Percentiles rank a stretch among this genome's conserved stretches.
These are phyloP conservation scores for Grapholita molesta DNA, from an alignment of 1,140 invertebrate genomes.

Conservation along the genomic window DNA sequence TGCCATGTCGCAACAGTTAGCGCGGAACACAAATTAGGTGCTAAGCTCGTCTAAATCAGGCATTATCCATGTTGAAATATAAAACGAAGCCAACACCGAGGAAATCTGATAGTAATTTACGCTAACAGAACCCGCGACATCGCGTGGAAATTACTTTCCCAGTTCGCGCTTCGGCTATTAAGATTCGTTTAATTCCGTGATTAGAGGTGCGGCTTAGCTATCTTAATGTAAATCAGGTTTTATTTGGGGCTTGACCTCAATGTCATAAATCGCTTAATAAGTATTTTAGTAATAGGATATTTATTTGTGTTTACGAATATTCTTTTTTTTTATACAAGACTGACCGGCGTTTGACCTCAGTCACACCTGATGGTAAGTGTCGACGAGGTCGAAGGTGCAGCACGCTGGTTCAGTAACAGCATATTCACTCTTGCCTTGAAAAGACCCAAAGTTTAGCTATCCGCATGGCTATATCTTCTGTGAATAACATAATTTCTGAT, in stretches of 20 bases:
- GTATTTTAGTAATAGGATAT: too few species aligned
- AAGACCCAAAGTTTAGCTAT: too few species aligned
- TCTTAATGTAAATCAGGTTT: not conserved
- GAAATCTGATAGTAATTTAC: conserved; percentile 7
- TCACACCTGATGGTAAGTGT: too few species aligned
- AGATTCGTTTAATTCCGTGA: not conserved
- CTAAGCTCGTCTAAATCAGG: not conserved
- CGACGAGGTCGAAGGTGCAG: too few species aligned
- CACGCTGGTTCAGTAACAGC: too few species aligned
- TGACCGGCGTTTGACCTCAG: too few species aligned
- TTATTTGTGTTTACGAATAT: too few species aligned
- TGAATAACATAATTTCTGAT: too few species aligned
- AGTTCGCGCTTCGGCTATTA: not conserved
- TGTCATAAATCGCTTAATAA: not conserved
- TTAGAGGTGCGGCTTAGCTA: not conserved
- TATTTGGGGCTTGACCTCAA: not conserved
- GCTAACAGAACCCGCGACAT: not conserved
- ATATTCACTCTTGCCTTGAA: too few species aligned
- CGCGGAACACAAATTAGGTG: not conserved
- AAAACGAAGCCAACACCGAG: not conserved
- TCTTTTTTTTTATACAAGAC: too few species aligned
- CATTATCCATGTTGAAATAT: not conserved
- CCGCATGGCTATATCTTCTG: too few species aligned
- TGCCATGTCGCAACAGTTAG: too few species aligned
- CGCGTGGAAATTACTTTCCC: not conserved